A percentile compares a stretch with the other conserved stretches of the same genome.
These are phyloP conservation scores for Lerista edwardsae DNA, from an alignment of 2,797 vertebrate genomes.

Conservation along the genomic window DNA sequence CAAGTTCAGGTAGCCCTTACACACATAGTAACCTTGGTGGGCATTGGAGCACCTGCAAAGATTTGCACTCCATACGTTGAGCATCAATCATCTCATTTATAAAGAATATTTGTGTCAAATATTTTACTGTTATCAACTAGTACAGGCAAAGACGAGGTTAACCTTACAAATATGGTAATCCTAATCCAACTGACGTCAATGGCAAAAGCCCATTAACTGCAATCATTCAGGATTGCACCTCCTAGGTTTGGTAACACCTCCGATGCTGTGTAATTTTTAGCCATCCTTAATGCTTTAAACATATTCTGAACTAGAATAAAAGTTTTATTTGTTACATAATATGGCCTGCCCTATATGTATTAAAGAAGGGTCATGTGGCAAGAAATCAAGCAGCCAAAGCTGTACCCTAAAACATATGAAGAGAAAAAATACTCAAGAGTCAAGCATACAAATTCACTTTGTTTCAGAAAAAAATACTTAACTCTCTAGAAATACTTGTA, in stretches of 20 bases:
- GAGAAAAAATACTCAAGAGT: background rate
- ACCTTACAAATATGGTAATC: conserved; percentile 50
- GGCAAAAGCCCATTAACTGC: conserved; percentile 24
- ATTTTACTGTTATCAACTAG: background rate
- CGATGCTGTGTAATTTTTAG: conserved; percentile 60
- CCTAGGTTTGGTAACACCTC: background rate
- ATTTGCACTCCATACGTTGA: background rate
- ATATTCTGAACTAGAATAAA: conserved; percentile 28
- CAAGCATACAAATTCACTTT: background rate
- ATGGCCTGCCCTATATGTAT: conserved; percentile 22
- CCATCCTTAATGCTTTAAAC: conserved; percentile 68
- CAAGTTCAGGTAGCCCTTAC: background rate
- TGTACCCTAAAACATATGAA: conserved; percentile 26
- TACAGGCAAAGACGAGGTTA: conserved; percentile 61
- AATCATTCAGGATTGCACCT: conserved; percentile 4
- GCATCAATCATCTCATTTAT: background rate
- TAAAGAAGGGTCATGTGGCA: conserved; percentile 22
- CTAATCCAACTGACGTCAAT: conserved; percentile 10
- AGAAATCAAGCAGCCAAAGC: background rate
- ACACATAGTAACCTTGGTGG: background rate
- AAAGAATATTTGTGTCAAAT: conserved; percentile 6
- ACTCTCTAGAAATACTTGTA: conserved; percentile 15
- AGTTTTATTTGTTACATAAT: conserved; percentile 9
- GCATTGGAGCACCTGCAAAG: background rate
- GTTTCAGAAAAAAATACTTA: conserved; percentile 22